A percentile compares a stretch with the other conserved stretches of the same genome.
phyloP scores from a whole-genome alignment of 1,140 invertebrate species.

The Leptonema lineaticorne region DNA sequence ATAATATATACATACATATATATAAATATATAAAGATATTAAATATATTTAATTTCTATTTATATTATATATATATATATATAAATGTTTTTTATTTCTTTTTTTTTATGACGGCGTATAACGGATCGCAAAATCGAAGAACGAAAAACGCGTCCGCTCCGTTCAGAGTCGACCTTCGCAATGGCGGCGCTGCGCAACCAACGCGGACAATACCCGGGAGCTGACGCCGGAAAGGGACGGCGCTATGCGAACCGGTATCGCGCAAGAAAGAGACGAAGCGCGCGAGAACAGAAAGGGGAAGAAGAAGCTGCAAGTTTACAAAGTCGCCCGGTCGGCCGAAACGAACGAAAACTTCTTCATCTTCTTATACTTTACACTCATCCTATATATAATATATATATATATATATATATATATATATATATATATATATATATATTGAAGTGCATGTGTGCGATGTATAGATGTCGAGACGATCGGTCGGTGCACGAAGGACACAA shows the following conservation, averaged over 20 bases:
- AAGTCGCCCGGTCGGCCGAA: constrained; percentile 4
- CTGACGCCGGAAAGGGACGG: background rate
- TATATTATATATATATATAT: too few relatives aligned
- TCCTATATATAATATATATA: background rate
- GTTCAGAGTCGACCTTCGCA: constrained; percentile 26
- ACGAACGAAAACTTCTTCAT: background rate
- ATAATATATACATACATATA: too few relatives aligned
- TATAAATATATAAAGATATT: too few relatives aligned
- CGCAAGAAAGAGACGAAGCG: background rate
- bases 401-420: too few relatives aligned
- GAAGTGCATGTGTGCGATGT: too few relatives aligned
- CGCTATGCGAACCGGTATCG: background rate
- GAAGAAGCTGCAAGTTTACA: constrained; percentile 14
- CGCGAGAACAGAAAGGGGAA: constrained; percentile 6
- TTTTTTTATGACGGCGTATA: too few relatives aligned
- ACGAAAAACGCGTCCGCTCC: constrained; percentile 14
- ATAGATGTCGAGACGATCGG: too few relatives aligned
- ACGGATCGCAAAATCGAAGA: background rate
- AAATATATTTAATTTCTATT: too few relatives aligned
- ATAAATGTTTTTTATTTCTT: too few relatives aligned
- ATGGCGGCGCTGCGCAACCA: constrained; percentile 10
- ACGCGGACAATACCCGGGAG: constrained; percentile 20
- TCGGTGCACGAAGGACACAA: too few relatives aligned
- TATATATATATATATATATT: too few relatives aligned
- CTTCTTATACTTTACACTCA: too few relatives aligned